Evolutionary conservation across 92 coral and sea anemone genomes (phyloP), one percentile per base, ranked within the genome.

Genomic region (Zoanthus sociatus): DNA sequence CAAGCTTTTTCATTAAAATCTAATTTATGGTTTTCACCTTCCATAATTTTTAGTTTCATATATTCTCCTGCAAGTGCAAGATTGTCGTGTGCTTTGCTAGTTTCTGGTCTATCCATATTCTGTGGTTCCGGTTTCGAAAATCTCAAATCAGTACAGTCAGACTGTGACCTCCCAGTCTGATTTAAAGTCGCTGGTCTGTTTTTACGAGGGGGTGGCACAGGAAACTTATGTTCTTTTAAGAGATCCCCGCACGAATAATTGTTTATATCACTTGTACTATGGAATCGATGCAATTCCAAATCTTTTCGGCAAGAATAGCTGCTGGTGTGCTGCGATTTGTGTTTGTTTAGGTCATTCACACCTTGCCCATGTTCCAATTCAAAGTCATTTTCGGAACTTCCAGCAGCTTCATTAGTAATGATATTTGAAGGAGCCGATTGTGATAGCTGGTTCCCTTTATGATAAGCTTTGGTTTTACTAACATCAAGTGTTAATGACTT

Each of bases 191-290:
- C 26, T 31, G 58, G 75, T 53, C 45, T 64, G 75, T n/a, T 64
- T 46, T 16, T 81, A 15, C 75, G 85, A 44, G 85, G 85, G 15
- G 75, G 85, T 7, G 74, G 85, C 9, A 81, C 21, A 18, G 85
- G 85, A 12, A 11, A 18, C 11, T 13, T 55, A 9, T 8, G 21
- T 3, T 68, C 61, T 7, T 66, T 73, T 9, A 11, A 7, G 4
- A 31, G 7, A 53, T n/a, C 53, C 5, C 17, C 44, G 17, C 53
- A 9, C 7, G 26, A 33, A 8, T 81, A 46, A 44, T 4, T 58
- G 21, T 42, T 45, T 33, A 78, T 78, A 78, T 78, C 47, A 20
- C 85, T 74, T 16, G 46, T 64, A n/a, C 85, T 81, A 75, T 63
- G 50, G 63, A 17, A 81, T 81, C 85, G 85, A 81, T 56, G 51